These are phyloP conservation scores for Percina caprodes DNA, from an alignment of 2,113 vertebrate species.

Conservation along the genomic window DNA sequence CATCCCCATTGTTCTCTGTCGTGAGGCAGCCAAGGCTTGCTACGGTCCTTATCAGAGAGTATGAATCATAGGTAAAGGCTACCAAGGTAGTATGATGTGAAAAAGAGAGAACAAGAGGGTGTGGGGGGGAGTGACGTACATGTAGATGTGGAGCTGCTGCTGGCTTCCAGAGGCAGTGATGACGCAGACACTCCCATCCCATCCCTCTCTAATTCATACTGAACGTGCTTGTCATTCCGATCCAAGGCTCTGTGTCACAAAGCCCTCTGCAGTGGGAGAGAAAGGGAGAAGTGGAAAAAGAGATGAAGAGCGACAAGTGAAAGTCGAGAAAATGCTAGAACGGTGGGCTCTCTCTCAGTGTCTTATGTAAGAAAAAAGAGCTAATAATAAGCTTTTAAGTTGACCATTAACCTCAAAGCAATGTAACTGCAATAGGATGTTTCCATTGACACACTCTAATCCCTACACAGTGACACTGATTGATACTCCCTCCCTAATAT, in stretches of 20 bases:
- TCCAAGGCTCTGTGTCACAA: constrained; percentile 56
- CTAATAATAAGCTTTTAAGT: constrained; percentile 2
- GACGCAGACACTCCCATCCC: constrained; percentile 52
- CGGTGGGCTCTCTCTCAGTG: background rate
- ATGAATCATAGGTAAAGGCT: constrained; percentile 54
- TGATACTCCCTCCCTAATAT: constrained; percentile 23
- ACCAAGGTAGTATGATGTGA: constrained; percentile 14
- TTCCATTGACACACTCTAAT: background rate
- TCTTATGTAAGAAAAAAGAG: background rate
- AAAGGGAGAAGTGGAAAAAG: background rate
- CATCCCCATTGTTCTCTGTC: constrained; percentile 11
- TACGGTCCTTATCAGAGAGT: background rate
- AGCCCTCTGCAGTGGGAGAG: constrained; percentile 40
- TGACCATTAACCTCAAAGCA: background rate
- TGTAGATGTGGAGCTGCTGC: constrained; percentile 19
- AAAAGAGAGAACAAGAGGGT: background rate
- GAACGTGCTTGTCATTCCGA: constrained; percentile 64
- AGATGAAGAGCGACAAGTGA: background rate
- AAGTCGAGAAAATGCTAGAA: constrained; percentile 6
- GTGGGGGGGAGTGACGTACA: background rate
- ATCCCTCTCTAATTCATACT: constrained; percentile 30
- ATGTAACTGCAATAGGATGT: background rate
- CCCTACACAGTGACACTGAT: constrained; percentile 18
- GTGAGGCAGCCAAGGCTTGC: constrained; percentile 12
- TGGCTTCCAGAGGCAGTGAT: constrained; percentile 48